Evolutionary conservation across 2,113 vertebrate genomes (phyloP).

Genomic region (Dinomys branickii): DNA sequence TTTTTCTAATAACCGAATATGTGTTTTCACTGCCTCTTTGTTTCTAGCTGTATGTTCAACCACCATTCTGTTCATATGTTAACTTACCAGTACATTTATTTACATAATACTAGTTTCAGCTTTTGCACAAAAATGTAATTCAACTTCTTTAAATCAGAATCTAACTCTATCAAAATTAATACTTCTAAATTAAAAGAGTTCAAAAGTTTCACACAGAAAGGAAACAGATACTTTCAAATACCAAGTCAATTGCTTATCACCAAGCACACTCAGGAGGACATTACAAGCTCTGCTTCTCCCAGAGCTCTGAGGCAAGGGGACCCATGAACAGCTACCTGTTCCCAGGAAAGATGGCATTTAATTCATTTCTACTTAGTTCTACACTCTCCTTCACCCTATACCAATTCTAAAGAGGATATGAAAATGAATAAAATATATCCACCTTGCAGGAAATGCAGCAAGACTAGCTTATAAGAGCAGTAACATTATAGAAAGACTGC

Average conservation of each 20-base stretch:
- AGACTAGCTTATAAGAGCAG: not conserved
- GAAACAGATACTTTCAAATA: slow-evolving; percentile 35
- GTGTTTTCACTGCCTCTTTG: not conserved
- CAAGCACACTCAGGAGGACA: not conserved
- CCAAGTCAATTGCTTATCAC: not conserved
- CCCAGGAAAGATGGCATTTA: not conserved
- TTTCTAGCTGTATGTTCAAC: not conserved
- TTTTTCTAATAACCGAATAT: slow-evolving; percentile 31
- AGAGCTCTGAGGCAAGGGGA: not conserved
- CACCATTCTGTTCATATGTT: not conserved
- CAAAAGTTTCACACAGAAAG: slow-evolving; percentile 47
- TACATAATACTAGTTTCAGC: not conserved
- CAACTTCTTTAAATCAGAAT: not conserved
- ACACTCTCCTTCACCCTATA: not conserved
- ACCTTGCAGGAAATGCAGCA: not conserved
- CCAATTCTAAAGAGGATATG: not conserved
- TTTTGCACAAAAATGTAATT: not conserved
- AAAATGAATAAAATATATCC: slow-evolving; percentile 5
- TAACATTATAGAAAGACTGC: not conserved
- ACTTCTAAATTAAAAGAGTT: slow-evolving; percentile 67
- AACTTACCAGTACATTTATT: slow-evolving; percentile 20
- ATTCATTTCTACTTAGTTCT: not conserved
- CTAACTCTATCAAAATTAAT: slow-evolving; percentile 59
- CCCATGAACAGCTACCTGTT: not conserved
- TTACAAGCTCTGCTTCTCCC: not conserved